Evolutionary conservation across 2,888 invertebrate genomes (phyloP).

Genomic region (Troides aeacus): DNA sequence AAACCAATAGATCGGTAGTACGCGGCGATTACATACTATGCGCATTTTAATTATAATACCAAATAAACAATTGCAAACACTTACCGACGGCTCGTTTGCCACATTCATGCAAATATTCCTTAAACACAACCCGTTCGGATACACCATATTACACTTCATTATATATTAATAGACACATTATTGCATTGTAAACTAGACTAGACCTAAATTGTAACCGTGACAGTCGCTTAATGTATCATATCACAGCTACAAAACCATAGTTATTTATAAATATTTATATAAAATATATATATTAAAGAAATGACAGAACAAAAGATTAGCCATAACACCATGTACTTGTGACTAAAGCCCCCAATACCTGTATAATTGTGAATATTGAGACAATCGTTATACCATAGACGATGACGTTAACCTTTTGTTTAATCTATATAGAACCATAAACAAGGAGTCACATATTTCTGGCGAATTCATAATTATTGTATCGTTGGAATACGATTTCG

Average conservation of each 20-base stretch:
- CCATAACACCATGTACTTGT: slow-evolving; percentile 72
- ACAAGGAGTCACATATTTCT: slow-evolving; percentile 11
- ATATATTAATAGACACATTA: slow-evolving; percentile 57
- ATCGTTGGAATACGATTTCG: not conserved
- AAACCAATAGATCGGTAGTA: slow-evolving; percentile 36
- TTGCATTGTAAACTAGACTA: slow-evolving; percentile 44
- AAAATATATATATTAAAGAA: slow-evolving; percentile 44
- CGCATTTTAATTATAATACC: slow-evolving; percentile 7
- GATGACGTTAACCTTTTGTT: slow-evolving; percentile 57
- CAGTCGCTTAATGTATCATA: slow-evolving; percentile 29
- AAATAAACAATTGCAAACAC: slow-evolving; percentile 45
- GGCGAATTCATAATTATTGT: slow-evolving; percentile 11
- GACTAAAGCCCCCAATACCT: slow-evolving; percentile 73
- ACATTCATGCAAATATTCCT: slow-evolving; percentile 72
- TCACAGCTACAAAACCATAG: slow-evolving; percentile 40
- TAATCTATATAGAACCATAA: slow-evolving; percentile 35
- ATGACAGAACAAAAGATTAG: slow-evolving; percentile 74
- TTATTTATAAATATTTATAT: slow-evolving; percentile 19
- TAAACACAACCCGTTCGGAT: slow-evolving; percentile 69
- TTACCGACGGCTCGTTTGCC: slow-evolving; percentile 50
- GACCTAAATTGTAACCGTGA: slow-evolving; percentile 35
- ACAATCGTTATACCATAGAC: slow-evolving; percentile 70
- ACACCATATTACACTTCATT: slow-evolving; percentile 54
- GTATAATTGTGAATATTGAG: slow-evolving; percentile 65
- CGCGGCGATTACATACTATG: slow-evolving; percentile 18